Evolutionary conservation across 2,888 invertebrate genomes (phyloP), one percentile per base, ranked within the genome.

Genomic region (Rhyacophila evoluta): DNA sequence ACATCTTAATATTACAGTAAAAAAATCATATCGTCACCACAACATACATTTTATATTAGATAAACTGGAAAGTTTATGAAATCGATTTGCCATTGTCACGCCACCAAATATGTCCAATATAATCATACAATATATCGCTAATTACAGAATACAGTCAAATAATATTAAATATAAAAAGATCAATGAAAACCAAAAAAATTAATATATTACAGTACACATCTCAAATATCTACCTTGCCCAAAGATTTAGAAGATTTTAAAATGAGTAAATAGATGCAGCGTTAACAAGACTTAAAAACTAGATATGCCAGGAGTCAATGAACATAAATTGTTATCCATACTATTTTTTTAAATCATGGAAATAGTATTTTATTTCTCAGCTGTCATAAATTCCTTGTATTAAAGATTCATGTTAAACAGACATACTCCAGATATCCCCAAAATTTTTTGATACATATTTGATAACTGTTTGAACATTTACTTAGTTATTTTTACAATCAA

Each of bases 1-100:
- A 72, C 38, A 72, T 72, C 36, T 36, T n/a, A n/a, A n/a, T n/a
- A n/a, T 39, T 73, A 73, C 39, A 29, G 33, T 39, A 73, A 39
- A 39, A 39, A 73, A 73, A 29, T 27, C 33, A 73, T 25, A 73
- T 8, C 25, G 19, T 28, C 39, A 73, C n/a, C n/a, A 25, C 25
- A 19, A 19, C 10, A 41, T 41, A 39, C 12, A 55, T 55, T 1
- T 55, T 55, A 55, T 55, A 55, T 25, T 55, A 55, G 19, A 55
- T 55, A 55, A 15, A 55, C 10, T 55, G 55, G 25, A 55, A 55
- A 55, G 55, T 19, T 41, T 41, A 41, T 19, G 55, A 55, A 55
- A 55, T 19, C 12, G 19, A 55, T 55, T 10, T 33, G 69, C 69
- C 33, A 69, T 33, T 69, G 69, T 33, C 69, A 69, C 69, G 69